Conservation (phyloP, 2,888 invertebrate species). For the Tholera decimalis region DNA sequence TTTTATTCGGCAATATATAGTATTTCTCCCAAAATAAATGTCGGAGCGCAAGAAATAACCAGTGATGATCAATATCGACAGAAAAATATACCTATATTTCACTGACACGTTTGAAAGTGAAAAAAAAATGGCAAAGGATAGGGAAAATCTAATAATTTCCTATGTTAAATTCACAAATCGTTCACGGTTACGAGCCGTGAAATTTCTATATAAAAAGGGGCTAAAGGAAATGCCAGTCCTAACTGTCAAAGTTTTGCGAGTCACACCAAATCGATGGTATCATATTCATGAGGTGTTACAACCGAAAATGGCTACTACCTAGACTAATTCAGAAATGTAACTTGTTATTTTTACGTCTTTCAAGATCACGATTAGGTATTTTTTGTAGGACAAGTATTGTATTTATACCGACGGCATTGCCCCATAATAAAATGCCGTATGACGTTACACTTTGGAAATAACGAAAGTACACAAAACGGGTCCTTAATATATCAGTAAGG, state of each 20-base stretch:
- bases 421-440: no score
- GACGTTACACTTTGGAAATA: no score
- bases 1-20: neutral
- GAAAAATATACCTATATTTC: constrained; percentile 6
- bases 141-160: constrained; percentile 66
- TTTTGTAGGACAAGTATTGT: no score
- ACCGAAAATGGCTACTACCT: constrained; percentile 50
- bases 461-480: no score
- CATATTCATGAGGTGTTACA: constrained; percentile 68
- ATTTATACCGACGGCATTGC: no score
- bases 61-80: neutral
- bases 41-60: neutral
- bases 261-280: constrained; percentile 64
- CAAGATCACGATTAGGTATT: no score
- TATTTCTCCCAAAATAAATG: neutral
- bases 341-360: neutral
- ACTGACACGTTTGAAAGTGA: constrained; percentile 19
- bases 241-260: constrained; percentile 56
- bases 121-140: constrained; percentile 15
- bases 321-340: neutral
- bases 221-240: constrained; percentile 64
- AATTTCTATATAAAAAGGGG: constrained; percentile 66
- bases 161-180: constrained; percentile 70
- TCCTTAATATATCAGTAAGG: no score
- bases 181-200: constrained; percentile 68